Base-by-base conservation (phyloP, 1,140 invertebrate genomes). In the Coboldia fuscipes region DNA sequence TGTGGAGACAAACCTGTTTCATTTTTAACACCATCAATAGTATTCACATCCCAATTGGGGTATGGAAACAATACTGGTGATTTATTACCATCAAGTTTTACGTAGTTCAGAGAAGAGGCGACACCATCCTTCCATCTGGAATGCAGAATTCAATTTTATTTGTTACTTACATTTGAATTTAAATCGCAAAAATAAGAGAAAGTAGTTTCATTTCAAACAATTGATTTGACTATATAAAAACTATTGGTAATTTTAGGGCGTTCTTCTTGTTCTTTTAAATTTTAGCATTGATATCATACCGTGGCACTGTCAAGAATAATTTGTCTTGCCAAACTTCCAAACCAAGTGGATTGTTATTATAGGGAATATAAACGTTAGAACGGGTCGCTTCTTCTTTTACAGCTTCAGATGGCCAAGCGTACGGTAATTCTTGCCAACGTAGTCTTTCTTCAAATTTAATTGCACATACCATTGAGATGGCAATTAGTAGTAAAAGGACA, bases 251-350 rank as follows among this genome's bases (percentile, higher is more conserved):
- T 27, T 23, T 27, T 27, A 10, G 14, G 12, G 24, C 24, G 10
- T 10, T n/a, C 14, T 14, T n/a, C 24, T 27, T 27, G 24, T 3
- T n/a, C n/a, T n/a, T 33, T 33, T 21, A 5, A 33, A 33, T 33
- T 33, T 18, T 13, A 19, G 10, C 14, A 30, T 30, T 30, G 14
- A 19, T 15, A 10, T 19, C 18, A 48, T 51, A 64, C 61, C 61
- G 63, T 35, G 75, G 75, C 5, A 79, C 63, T 3, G 78, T 80
- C 32, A 82, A 56, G 45, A 84, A 80, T 27, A 82, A 43, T 59
- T 77, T 80, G 48, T 81, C 67, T 35, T 66, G 61, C 74, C 74
- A 81, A 21, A 68, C 56, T 26, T 68, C 72, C 33, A 84, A 34
- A 16, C 78, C 78, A 12, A 79, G 54, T 2, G 76, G 75, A 37